phyloP scores from a whole-genome alignment of 2,113 vertebrate species.

The Lichenostomus cassidix region DNA sequence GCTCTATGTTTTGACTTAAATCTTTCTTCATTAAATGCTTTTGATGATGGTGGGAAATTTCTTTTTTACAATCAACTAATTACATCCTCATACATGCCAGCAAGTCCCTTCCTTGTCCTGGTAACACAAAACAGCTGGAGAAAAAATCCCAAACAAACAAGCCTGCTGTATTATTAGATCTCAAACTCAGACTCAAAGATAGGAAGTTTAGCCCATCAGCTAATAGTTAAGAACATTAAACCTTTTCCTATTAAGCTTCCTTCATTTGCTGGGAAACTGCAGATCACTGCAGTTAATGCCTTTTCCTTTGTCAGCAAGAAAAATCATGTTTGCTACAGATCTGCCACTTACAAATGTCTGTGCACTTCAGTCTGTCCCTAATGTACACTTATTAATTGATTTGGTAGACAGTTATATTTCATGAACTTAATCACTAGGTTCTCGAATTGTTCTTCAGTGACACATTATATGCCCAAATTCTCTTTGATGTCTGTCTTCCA shows the following conservation, averaged over 20 bases:
- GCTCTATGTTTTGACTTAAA: background rate
- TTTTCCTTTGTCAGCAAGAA: conserved; percentile 1
- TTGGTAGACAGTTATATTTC: background rate
- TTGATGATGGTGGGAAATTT: background rate
- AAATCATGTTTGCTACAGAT: conserved; percentile 23
- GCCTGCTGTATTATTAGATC: background rate
- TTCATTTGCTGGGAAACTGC: conserved; percentile 18
- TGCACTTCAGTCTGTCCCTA: background rate
- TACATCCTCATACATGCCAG: background rate
- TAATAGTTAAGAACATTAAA: conserved; percentile 24
- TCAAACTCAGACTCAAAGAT: background rate
- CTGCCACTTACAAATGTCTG: background rate
- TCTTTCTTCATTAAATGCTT: background rate
- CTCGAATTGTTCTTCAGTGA: background rate
- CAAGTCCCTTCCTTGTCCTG: background rate
- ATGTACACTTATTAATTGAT: background rate
- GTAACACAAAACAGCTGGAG: background rate
- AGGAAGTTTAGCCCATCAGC: background rate
- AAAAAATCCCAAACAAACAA: background rate
- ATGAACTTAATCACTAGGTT: background rate
- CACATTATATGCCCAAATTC: background rate
- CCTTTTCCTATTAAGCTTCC: background rate
- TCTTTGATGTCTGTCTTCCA: background rate
- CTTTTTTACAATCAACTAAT: background rate
- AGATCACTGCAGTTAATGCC: background rate